A percentile compares a stretch with the other conserved stretches of the same genome.
Conservation (phyloP, 2,797 vertebrate species). For the Tachyglossus aculeatus region DNA sequence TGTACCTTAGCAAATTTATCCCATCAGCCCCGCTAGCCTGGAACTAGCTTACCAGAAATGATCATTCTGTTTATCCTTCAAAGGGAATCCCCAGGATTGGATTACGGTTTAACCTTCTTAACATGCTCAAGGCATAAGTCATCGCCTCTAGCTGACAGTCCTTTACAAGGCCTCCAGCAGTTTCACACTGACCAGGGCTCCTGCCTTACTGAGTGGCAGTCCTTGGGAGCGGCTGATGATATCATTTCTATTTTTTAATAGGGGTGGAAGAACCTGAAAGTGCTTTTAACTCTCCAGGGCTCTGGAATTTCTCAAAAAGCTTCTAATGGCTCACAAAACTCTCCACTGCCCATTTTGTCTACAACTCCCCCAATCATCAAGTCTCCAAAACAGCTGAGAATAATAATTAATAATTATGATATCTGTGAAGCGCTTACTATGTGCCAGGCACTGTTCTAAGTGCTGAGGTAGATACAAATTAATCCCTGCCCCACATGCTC, state of each 20-base stretch:
- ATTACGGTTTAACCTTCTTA: neutral
- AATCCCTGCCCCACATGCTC: too few species aligned
- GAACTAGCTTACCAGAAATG: conserved; percentile 9
- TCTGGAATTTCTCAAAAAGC: conserved; percentile 50
- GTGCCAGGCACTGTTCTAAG: too few species aligned
- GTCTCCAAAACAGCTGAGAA: too few species aligned
- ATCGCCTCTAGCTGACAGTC: accelerated
- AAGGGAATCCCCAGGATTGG: neutral
- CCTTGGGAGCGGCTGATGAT: conserved; percentile 48
- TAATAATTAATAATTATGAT: too few species aligned
- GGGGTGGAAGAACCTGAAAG: conserved; percentile 30
- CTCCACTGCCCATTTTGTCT: conserved; percentile 1
- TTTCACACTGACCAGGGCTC: neutral
- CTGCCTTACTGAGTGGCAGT: conserved; percentile 50
- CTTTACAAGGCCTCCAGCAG: neutral
- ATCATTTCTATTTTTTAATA: conserved; percentile 44
- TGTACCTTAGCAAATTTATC: neutral
- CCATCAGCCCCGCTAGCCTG: conserved; percentile 2
- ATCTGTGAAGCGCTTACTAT: too few species aligned
- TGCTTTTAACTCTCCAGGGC: conserved; percentile 40
- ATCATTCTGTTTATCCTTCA: neutral
- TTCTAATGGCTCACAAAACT: conserved; percentile 41
- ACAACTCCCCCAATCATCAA: too few species aligned
- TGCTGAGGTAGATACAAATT: too few species aligned
- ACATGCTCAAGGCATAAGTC: neutral